Evolutionary conservation across 2,113 vertebrate species (phyloP).

Genomic region (Tychaedon coryphoeus): DNA sequence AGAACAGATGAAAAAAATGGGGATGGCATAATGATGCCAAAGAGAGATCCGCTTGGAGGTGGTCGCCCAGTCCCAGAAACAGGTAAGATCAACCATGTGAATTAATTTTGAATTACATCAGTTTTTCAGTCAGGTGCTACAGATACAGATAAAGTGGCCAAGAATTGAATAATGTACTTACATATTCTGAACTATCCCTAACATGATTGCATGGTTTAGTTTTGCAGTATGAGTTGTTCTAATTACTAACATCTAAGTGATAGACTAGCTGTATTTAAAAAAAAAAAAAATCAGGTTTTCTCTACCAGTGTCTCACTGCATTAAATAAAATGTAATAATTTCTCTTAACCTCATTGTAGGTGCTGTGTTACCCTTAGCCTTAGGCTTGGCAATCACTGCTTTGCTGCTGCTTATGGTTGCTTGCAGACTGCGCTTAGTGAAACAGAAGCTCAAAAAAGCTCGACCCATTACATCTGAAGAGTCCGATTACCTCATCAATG

Average conservation of each 20-base stretch:
- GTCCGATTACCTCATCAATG: constrained; percentile 99
- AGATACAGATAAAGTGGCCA: background rate
- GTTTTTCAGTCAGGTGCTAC: background rate
- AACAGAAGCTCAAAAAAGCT: constrained; percentile 91
- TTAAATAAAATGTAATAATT: background rate
- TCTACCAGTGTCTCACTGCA: background rate
- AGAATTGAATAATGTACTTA: background rate
- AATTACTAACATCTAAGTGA: background rate
- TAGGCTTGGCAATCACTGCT: constrained; percentile 91
- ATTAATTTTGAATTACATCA: background rate
- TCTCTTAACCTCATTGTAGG: constrained; percentile 68
- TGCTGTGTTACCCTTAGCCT: constrained; percentile 89
- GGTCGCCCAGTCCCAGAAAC: constrained; percentile 85
- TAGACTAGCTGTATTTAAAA: background rate
- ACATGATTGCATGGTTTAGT: background rate
- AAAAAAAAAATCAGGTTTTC: background rate
- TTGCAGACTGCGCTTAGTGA: constrained; percentile 87
- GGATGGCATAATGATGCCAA: constrained; percentile 70
- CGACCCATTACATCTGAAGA: constrained; percentile 95
- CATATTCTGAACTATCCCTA: background rate
- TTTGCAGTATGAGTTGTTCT: background rate
- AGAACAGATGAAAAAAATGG: constrained; percentile 68
- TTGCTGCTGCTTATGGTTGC: constrained; percentile 92
- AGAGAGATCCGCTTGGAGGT: constrained; percentile 67
- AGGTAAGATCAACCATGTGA: constrained; percentile 67